Conservation (phyloP, 2,113 vertebrate genomes). For the Opisthocomus hoazin region DNA sequence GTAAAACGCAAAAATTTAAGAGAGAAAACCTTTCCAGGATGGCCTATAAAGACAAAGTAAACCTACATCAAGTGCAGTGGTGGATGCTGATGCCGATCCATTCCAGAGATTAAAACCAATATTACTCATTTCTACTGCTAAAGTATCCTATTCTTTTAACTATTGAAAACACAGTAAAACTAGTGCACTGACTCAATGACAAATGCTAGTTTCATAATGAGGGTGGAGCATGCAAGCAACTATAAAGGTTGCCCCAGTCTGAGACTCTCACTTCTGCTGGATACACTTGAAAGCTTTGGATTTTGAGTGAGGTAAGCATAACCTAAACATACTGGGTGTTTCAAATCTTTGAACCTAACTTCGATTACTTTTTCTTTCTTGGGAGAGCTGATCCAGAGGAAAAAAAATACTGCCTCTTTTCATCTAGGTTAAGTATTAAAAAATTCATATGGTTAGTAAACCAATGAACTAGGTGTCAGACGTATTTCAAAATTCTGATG, state of each 20-base stretch:
- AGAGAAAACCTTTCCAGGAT: neutral
- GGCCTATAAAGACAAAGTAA: neutral
- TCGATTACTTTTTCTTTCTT: neutral
- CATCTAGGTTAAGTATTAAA: neutral
- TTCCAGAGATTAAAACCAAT: neutral
- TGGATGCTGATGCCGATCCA: neutral
- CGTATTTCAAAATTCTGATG: neutral
- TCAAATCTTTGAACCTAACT: neutral
- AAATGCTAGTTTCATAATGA: conserved; percentile 47
- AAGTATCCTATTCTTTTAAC: neutral
- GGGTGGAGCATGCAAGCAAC: conserved; percentile 45
- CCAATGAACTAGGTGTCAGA: neutral
- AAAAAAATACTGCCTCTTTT: neutral
- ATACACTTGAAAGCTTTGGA: neutral
- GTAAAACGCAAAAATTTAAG: neutral
- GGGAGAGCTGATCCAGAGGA: neutral
- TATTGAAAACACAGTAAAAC: neutral
- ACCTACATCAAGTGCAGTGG: neutral
- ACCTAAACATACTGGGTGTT: neutral
- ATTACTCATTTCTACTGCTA: neutral
- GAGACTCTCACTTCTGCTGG: neutral
- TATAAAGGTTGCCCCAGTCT: conserved; percentile 42
- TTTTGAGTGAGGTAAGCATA: conserved; percentile 37
- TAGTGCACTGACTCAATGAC: conserved; percentile 37
- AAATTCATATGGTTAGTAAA: neutral